Base-by-base conservation (phyloP, 2,888 invertebrate genomes). In the Tromatobia lineatoria region DNA sequence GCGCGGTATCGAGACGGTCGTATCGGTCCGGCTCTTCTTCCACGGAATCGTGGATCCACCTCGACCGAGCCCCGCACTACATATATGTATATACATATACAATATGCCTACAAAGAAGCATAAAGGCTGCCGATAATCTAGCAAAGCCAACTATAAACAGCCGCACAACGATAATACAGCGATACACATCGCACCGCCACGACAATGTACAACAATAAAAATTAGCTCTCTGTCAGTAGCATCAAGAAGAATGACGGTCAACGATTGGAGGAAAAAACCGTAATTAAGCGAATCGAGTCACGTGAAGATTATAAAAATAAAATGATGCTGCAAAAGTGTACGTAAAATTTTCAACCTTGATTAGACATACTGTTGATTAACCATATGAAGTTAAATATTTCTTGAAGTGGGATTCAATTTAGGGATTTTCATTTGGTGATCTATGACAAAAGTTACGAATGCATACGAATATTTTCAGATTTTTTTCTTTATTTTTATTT, bases 31-130 rank as follows among this genome's bases (percentile, higher is more conserved):
- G 38, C 38, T 64, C 38, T 88, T 89, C 90, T 92, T 92, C 91
- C 90, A 91, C 88, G 90, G 91, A 93, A 93, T 92, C 92, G 91
- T 92, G 91, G 88, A 92, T 90, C 90, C 90, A 88, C 50, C 87
- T 84, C 77, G 87, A 71, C 13, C 57, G 66, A 82, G 82, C 50
- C 74, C 67, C 52, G 67, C 59, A 38, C 25, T 57, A 10, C 13
- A 20, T 54, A 7, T 2, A 52, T 25, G 50, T 50, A 18, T 18
- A 18, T 18, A 50, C 10, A 50, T 18, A 50, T 18, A 47, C 38
- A 47, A 45, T 11, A 57, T 42, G 42, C 29, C 34, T 57, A 54
- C 13, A 50, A n/a, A 34, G 23, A 2, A 57, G 64, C 64, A 81
- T 59, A 77, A 73, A 59, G 69, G 67, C 61, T n/a, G 45, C 34